Evolutionary conservation across 2,888 invertebrate species (phyloP).

Genomic region (Gymnocheta viridis): DNA sequence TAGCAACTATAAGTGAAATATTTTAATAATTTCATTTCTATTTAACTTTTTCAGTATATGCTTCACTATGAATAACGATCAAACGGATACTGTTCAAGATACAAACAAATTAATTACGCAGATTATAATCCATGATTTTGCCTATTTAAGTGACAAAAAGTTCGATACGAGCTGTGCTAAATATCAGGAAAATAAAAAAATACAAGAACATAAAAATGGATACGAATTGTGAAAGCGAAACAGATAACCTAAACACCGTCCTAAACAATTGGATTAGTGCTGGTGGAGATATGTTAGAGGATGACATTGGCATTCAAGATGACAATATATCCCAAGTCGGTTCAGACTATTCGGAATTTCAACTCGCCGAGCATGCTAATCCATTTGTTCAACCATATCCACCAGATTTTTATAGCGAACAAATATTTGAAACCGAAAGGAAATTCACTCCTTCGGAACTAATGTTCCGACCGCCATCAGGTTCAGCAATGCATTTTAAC

Average conservation of each 20-base stretch:
- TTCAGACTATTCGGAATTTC: slow-evolving; percentile 72
- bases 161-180: not conserved
- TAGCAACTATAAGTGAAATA: no score
- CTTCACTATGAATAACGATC: slow-evolving; percentile 13
- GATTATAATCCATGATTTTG: slow-evolving; percentile 41
- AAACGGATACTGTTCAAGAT: not conserved
- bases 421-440: slow-evolving; percentile 57
- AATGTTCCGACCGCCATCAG: slow-evolving; percentile 75
- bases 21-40: not conserved
- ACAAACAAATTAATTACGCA: slow-evolving; percentile 6
- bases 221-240: slow-evolving; percentile 25
- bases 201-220: slow-evolving; percentile 39
- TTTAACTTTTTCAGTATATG: slow-evolving; percentile 24
- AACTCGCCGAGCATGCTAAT: slow-evolving; percentile 51
- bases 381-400: slow-evolving; percentile 71
- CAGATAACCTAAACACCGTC: slow-evolving; percentile 15
- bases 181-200: not conserved
- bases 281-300: slow-evolving; percentile 23
- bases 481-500: slow-evolving; percentile 75
- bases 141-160: slow-evolving; percentile 37
- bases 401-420: slow-evolving; percentile 29
- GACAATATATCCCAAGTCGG: slow-evolving; percentile 71
- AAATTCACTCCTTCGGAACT: slow-evolving; percentile 72
- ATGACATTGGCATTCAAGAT: slow-evolving; percentile 74
- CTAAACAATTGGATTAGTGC: slow-evolving; percentile 20